Conservation (phyloP, 2,113 vertebrate species). For the Coptodon bakossiorum region DNA sequence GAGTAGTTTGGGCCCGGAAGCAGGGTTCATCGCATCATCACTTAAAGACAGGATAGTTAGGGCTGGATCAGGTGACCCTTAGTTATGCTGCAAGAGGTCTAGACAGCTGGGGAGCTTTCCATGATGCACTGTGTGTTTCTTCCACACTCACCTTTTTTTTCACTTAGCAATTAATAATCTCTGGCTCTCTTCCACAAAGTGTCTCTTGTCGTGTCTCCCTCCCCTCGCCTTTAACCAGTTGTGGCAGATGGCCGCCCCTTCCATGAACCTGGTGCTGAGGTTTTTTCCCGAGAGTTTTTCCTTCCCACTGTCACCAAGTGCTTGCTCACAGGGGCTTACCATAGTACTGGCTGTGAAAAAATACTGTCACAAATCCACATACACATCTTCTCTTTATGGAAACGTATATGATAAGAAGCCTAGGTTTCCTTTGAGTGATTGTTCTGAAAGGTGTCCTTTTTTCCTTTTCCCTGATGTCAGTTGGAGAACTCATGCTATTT, state of each 20-base stretch:
- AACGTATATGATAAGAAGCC: background rate
- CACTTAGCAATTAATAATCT: background rate
- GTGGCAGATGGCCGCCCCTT: background rate
- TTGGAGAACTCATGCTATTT: background rate
- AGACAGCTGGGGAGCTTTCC: background rate
- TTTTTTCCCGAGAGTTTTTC: background rate
- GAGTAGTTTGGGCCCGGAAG: background rate
- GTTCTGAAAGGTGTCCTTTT: background rate
- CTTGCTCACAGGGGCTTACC: background rate
- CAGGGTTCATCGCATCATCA: rapidly evolving
- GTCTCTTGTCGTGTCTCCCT: background rate
- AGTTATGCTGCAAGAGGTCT: background rate
- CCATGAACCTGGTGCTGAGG: background rate
- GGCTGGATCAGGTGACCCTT: background rate
- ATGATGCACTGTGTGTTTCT: background rate
- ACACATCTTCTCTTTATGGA: background rate
- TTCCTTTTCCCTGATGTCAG: background rate
- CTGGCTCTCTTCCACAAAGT: background rate
- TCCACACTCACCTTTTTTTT: background rate
- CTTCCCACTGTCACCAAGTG: background rate
- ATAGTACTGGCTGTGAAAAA: background rate
- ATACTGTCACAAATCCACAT: background rate
- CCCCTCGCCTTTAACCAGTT: background rate
- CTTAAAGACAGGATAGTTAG: background rate
- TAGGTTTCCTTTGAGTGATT: background rate